Evolutionary conservation across 2,888 invertebrate genomes (phyloP).

Genomic region (Zhuqinia jingwanae): DNA sequence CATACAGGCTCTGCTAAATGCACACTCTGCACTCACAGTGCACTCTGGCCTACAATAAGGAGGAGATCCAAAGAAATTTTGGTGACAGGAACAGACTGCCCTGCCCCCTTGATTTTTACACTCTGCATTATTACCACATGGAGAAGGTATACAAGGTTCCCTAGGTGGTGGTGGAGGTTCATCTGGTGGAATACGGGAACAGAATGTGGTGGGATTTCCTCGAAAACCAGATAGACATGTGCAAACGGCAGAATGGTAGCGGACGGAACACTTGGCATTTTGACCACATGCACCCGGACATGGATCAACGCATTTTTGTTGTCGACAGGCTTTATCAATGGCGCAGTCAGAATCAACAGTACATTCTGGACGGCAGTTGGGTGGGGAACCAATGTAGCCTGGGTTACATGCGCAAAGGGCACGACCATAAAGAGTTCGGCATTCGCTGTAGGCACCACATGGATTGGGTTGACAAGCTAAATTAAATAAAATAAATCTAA

Average conservation of each 20-base stretch:
- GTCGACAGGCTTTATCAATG: slow-evolving; percentile 87
- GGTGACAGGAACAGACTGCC: slow-evolving; percentile 82
- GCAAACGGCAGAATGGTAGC: slow-evolving; percentile 86
- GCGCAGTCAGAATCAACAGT: slow-evolving; percentile 90
- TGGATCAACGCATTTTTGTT: slow-evolving; percentile 86
- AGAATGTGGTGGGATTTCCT: slow-evolving; percentile 80
- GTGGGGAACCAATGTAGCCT: slow-evolving; percentile 89
- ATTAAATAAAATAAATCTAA: no score
- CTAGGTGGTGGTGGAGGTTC: slow-evolving; percentile 69
- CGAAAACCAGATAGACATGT: slow-evolving; percentile 78
- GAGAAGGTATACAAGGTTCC: slow-evolving; percentile 84
- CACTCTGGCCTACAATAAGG: slow-evolving; percentile 89
- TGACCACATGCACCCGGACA: slow-evolving; percentile 71
- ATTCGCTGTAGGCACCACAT: slow-evolving; percentile 79
- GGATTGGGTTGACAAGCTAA: slow-evolving; percentile 74
- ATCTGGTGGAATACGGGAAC: slow-evolving; percentile 53
- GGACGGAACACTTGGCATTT: slow-evolving; percentile 83
- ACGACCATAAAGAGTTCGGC: slow-evolving; percentile 87
- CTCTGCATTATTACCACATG: slow-evolving; percentile 89
- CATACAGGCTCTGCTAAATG: slow-evolving; percentile 80
- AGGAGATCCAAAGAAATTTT: slow-evolving; percentile 86
- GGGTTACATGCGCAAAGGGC: slow-evolving; percentile 87
- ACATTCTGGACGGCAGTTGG: slow-evolving; percentile 91
- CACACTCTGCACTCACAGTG: slow-evolving; percentile 83
- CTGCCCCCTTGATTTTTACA: slow-evolving; percentile 59